Conservation (phyloP, 2,113 vertebrate genomes). For the Lepidothrix coronata region DNA sequence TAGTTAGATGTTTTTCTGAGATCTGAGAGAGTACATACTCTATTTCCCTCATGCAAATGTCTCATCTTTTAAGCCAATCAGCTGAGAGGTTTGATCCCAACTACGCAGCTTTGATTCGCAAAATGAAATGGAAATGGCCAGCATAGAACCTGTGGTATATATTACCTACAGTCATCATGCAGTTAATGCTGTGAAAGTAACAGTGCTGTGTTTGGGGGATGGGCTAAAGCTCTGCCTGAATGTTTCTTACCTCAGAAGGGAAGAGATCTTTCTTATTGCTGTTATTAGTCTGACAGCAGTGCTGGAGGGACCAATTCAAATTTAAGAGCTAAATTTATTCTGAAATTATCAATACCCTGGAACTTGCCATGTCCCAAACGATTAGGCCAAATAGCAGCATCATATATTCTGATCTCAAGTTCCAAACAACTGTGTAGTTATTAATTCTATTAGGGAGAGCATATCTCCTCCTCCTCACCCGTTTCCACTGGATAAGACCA, state of each 20-base stretch:
- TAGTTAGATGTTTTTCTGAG: neutral
- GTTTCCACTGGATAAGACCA: neutral
- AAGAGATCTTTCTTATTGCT: slow-evolving; percentile 44
- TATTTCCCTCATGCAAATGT: neutral
- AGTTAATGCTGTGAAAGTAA: slow-evolving; percentile 10
- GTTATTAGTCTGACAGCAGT: slow-evolving; percentile 51
- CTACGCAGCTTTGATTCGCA: neutral
- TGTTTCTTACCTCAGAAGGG: slow-evolving; percentile 36
- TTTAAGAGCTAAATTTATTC: slow-evolving; percentile 51
- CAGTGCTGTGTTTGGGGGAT: neutral
- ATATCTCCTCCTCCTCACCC: neutral
- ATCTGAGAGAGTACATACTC: neutral
- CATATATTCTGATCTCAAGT: neutral
- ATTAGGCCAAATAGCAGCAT: slow-evolving; percentile 32
- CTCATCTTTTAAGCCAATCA: neutral
- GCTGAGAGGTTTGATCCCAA: neutral
- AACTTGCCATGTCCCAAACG: slow-evolving; percentile 47
- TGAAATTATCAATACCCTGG: slow-evolving; percentile 66
- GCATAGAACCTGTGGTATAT: neutral
- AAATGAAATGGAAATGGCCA: neutral
- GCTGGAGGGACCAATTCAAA: slow-evolving; percentile 58
- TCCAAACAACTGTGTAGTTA: neutral
- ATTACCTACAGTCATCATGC: neutral
- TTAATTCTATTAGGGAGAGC: neutral
- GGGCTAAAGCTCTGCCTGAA: neutral